Conservation (phyloP, 1,140 invertebrate genomes). For the Bombus cullumanus region DNA sequence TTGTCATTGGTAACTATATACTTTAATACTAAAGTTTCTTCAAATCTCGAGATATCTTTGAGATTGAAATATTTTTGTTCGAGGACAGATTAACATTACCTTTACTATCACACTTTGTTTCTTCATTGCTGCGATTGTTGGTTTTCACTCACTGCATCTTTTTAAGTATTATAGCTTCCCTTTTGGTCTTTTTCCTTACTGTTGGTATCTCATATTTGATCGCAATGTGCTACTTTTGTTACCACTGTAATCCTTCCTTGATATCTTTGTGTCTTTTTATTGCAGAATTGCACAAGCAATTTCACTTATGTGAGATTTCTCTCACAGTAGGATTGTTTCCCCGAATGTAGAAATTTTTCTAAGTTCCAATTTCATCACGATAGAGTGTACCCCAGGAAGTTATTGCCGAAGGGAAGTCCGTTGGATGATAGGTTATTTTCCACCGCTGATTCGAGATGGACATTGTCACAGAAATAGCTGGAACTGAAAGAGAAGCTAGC, state of each 20-base stretch:
- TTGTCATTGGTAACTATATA: too few relatives aligned
- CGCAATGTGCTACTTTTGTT: background rate
- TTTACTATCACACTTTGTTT: background rate
- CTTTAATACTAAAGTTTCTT: too few relatives aligned
- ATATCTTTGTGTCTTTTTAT: background rate
- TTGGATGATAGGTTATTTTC: background rate
- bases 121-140: background rate
- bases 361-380: slow-evolving; percentile 2
- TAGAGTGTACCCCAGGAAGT: background rate
- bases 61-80: too few relatives aligned
- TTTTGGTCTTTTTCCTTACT: background rate
- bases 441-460: background rate
- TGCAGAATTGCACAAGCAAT: background rate
- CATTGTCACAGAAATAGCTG: background rate
- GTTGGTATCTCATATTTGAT: background rate
- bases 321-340: background rate
- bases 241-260: background rate
- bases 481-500: background rate
- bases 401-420: slow-evolving; percentile 1
- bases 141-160: background rate
- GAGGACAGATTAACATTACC: background rate
- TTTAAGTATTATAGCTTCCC: background rate
- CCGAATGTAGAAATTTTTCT: background rate
- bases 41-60: too few relatives aligned
- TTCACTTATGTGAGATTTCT: background rate